A percentile compares a stretch with the other conserved stretches of the same genome.
These are phyloP conservation scores for Ellobius talpinus DNA, from an alignment of 2,113 vertebrate species.

Conservation along the genomic window DNA sequence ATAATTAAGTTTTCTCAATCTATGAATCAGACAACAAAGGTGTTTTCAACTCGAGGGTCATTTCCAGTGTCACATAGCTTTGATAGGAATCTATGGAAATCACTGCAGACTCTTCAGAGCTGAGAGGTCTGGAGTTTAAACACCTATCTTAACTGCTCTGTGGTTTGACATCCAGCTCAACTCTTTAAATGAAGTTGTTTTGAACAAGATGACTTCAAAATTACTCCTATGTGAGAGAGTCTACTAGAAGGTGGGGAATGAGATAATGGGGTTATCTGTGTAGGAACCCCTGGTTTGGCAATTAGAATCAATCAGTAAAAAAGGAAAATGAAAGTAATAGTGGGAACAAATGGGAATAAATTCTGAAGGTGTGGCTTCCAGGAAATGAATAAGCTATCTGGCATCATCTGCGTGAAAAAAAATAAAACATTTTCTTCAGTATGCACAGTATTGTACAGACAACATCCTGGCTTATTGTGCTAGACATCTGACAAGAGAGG, in stretches of 20 bases:
- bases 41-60: background rate
- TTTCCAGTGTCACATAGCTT: background rate
- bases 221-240: background rate
- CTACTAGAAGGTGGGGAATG: background rate
- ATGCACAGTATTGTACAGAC: slow-evolving; percentile 14
- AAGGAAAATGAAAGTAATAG: background rate
- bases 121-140: too few species aligned
- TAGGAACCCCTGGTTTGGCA: background rate
- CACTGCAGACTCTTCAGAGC: background rate
- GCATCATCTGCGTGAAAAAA: background rate
- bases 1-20: background rate
- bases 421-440: slow-evolving; percentile 44
- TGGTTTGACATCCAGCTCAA: background rate
- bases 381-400: background rate
- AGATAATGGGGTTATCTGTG: background rate
- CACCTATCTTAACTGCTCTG: background rate
- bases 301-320: background rate
- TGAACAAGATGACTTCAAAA: background rate
- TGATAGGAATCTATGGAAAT: background rate
- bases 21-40: background rate
- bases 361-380: background rate
- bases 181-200: background rate
- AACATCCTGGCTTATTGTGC: background rate
- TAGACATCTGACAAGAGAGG: slow-evolving; percentile 31
- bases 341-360: background rate